A percentile compares a stretch with the other conserved stretches of the same genome.
phyloP scores from a whole-genome alignment of 2,888 invertebrate genomes.

The Ormyrus rosae region DNA sequence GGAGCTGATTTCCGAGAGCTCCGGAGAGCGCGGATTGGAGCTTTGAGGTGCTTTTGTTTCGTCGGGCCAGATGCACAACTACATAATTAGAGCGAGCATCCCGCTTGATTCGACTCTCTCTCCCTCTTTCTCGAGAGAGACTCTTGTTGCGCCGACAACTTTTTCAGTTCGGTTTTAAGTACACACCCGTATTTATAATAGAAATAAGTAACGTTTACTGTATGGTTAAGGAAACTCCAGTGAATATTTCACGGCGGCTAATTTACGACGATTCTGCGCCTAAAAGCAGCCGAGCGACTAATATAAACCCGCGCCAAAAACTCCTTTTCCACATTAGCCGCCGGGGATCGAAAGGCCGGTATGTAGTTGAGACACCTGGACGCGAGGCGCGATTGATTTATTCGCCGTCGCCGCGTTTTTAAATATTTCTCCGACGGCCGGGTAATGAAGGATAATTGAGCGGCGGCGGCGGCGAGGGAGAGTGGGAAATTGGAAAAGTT shows the following conservation, averaged over 20 bases:
- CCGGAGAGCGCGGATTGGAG: too few relatives aligned
- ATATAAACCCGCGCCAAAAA: slow-evolving; percentile 40
- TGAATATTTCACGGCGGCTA: slow-evolving; percentile 37
- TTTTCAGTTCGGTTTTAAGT: too few relatives aligned
- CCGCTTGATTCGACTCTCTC: too few relatives aligned
- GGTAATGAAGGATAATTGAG: slow-evolving; percentile 37
- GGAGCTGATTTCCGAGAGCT: too few relatives aligned
- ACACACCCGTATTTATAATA: too few relatives aligned
- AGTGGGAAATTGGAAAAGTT: not conserved
- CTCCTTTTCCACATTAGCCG: slow-evolving; percentile 41
- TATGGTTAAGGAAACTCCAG: slow-evolving; percentile 13
- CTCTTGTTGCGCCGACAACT: too few relatives aligned
- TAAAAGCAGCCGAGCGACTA: slow-evolving; percentile 12
- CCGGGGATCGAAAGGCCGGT: slow-evolving; percentile 26
- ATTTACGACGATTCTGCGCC: slow-evolving; percentile 28
- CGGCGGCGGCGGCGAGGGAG: not conserved
- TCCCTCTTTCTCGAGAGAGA: too few relatives aligned
- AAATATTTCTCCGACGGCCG: not conserved
- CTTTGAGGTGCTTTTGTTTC: too few relatives aligned
- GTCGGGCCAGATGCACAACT: too few relatives aligned
- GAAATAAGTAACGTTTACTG: not conserved
- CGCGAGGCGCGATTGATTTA: slow-evolving; percentile 13
- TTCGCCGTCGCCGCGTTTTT: slow-evolving; percentile 9
- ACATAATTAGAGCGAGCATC: too few relatives aligned
- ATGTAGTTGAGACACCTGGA: not conserved